Base-by-base conservation (phyloP, 2,113 vertebrate genomes). In the Hypocryptadius cinnamomeus region DNA sequence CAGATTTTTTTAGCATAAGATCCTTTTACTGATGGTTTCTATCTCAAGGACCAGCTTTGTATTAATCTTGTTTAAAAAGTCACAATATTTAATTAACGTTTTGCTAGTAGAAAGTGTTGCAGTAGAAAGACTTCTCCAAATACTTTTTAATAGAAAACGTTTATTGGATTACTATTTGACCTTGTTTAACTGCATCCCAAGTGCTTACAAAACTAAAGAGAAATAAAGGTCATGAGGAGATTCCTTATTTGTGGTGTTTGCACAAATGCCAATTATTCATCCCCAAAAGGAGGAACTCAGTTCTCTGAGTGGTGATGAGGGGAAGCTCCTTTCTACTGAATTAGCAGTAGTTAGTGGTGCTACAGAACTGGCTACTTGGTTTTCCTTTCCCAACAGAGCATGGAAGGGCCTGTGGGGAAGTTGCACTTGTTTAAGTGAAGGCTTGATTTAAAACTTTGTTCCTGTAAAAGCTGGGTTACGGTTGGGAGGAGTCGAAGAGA, bases 21-120 rank as follows among this genome's bases (percentile, higher is more conserved):
- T 87, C 60, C 40, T 91, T 91, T 78, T 53, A 22, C 31, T n/a
- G 42, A 40, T 51, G 48, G 76, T 93, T 87, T 89, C 77, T 95
- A 9, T 94, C 71, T 88, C 84, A 92, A 86, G 69, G 77, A 79
- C 51, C 50, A 56, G 64, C 77, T 94, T 91, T 95, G 70, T 88
- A 93, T 80, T 83, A 85, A 57, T 80, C 85, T 74, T 80, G 82
- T 90, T 95, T 70, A 37, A 94, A 90, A 87, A 76, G 33, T 40
- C 12, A 37, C 45, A 71, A 28, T 77, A 83, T 83, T 94, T 92
- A 83, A 86, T 71, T 77, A 90, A 57, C 51, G 39, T 88, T 94
- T 94, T 80, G 44, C 53, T 89, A 78, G 90, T 66, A 85, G 65
- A 72, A 95, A 85, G 65, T 88, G 87, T 87, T 90, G 77, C 73